Percentiles rank a stretch among this genome's conserved stretches.
Conservation (phyloP, 2,113 vertebrate genomes). For the Leptobrachium leishanense region DNA sequence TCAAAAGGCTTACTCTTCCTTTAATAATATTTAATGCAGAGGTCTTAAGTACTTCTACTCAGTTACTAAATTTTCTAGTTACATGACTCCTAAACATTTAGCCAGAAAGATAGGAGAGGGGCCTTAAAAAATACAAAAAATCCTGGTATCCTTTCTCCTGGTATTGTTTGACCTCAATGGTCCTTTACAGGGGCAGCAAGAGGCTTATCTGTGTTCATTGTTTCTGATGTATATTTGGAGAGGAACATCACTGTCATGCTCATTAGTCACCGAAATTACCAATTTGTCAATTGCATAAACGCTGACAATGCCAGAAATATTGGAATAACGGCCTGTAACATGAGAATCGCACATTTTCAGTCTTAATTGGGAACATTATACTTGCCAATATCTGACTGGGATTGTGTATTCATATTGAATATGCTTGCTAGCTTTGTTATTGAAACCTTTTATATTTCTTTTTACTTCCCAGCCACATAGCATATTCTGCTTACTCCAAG, state of each 20-base stretch:
- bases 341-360: slow-evolving; percentile 14
- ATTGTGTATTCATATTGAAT: slow-evolving; percentile 34
- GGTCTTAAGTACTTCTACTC: no score
- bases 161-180: no score
- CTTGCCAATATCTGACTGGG: slow-evolving; percentile 24
- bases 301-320: slow-evolving; percentile 17
- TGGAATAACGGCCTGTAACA: slow-evolving; percentile 20
- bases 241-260: slow-evolving; percentile 17
- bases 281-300: slow-evolving; percentile 37
- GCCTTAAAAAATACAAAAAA: no score
- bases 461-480: slow-evolving; percentile 28
- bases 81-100: no score
- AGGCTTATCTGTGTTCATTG: background rate
- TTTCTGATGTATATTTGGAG: background rate
- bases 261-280: slow-evolving; percentile 38
- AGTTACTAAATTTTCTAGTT: no score
- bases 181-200: no score
- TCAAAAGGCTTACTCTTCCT: no score
- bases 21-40: no score
- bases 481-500: slow-evolving; percentile 23
- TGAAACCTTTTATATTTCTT: slow-evolving; percentile 21
- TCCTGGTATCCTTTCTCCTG: no score
- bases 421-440: slow-evolving; percentile 30
- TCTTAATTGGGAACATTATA: slow-evolving; percentile 19
- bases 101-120: no score